Percentiles rank a stretch among this genome's conserved stretches.
Conservation (phyloP, 2,888 invertebrate species). For the Caradrina kadenii region DNA sequence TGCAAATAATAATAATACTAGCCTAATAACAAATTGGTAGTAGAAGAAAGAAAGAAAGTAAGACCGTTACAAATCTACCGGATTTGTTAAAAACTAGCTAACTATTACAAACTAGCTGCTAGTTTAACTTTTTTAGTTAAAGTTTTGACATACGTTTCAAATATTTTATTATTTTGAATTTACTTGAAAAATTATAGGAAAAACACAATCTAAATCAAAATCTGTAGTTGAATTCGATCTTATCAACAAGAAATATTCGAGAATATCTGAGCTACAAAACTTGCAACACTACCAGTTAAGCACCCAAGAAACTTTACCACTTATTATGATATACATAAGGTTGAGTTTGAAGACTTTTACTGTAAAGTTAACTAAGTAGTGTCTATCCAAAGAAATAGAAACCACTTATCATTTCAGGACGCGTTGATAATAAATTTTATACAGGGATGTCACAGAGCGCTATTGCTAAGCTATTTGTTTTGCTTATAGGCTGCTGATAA, state of each 20-base stretch:
- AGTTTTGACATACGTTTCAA: too few relatives aligned
- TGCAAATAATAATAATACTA: too few relatives aligned
- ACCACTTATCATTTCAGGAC: slow-evolving; percentile 70
- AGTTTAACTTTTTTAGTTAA: too few relatives aligned
- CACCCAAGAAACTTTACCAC: neutral
- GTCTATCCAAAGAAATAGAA: slow-evolving; percentile 68
- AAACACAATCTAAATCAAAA: slow-evolving; percentile 17
- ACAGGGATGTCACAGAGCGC: slow-evolving; percentile 62
- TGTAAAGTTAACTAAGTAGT: slow-evolving; percentile 37
- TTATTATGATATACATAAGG: slow-evolving; percentile 22
- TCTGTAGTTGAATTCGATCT: neutral
- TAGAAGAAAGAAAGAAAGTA: too few relatives aligned
- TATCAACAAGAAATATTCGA: slow-evolving; percentile 61
- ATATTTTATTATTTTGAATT: too few relatives aligned
- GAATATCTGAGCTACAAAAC: slow-evolving; percentile 44
- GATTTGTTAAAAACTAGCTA: too few relatives aligned
- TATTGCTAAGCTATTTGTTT: slow-evolving; percentile 67
- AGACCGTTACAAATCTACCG: neutral
- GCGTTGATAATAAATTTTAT: slow-evolving; percentile 64
- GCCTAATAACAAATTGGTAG: too few relatives aligned
- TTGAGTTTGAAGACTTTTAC: neutral
- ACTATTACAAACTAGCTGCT: too few relatives aligned
- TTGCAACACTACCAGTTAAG: slow-evolving; percentile 41
- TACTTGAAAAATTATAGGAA: neutral
- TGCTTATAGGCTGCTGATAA: slow-evolving; percentile 67